phyloP scores from a whole-genome alignment of 2,888 invertebrate genomes.

The Cheilosia impressa region DNA sequence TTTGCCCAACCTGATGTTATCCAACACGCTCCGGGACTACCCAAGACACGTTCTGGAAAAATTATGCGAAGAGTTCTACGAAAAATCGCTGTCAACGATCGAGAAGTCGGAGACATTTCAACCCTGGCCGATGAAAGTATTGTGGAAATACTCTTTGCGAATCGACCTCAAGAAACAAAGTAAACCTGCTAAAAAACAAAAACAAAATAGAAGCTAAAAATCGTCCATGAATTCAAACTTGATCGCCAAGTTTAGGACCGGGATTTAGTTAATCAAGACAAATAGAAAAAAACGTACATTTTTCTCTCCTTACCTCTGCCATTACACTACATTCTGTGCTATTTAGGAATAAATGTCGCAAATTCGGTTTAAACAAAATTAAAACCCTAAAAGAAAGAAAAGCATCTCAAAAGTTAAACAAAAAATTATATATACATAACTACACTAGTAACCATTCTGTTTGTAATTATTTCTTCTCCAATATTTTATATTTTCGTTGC shows the following conservation, averaged over 20 bases:
- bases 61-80: conserved; percentile 98
- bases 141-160: conserved; percentile 91
- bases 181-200: conserved; percentile 76
- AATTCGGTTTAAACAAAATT: conserved; percentile 16
- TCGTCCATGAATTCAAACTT: conserved; percentile 14
- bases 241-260: conserved; percentile 3
- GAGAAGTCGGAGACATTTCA: conserved; percentile 95
- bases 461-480: conserved; percentile 21
- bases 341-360: conserved; percentile 19
- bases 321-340: conserved; percentile 59
- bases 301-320: conserved; percentile 50
- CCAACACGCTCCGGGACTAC: conserved; percentile 96
- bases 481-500: conserved; percentile 23
- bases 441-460: conserved; percentile 30
- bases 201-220: background rate
- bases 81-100: conserved; percentile 95
- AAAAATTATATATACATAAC: conserved; percentile 18
- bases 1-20: conserved; percentile 98
- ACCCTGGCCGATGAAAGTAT: conserved; percentile 97
- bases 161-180: conserved; percentile 86
- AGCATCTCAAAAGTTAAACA: conserved; percentile 38
- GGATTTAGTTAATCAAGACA: conserved; percentile 18
- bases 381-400: conserved; percentile 12
- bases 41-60: conserved; percentile 98
- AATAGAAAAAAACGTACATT: conserved; percentile 22